These are phyloP conservation scores for Scomberomorus guttatus DNA, from an alignment of 2,797 vertebrate species.

Conservation along the genomic window DNA sequence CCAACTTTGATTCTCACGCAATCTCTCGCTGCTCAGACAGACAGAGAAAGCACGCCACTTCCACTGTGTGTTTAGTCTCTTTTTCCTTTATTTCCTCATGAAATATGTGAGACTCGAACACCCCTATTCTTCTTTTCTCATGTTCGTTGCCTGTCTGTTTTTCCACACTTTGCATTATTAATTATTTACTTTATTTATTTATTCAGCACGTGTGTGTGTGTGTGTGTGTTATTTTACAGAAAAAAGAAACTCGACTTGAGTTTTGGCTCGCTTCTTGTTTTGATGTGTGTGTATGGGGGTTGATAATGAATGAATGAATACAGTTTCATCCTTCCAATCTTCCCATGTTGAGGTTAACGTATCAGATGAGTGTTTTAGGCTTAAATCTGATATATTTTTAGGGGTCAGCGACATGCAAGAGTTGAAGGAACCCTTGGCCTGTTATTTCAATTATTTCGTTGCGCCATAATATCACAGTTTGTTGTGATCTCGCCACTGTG, in stretches of 20 bases:
- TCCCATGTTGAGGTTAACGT: neutral
- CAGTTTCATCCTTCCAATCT: neutral
- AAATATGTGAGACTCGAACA: conserved; percentile 31
- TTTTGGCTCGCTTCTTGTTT: neutral
- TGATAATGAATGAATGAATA: neutral
- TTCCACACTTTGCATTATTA: neutral
- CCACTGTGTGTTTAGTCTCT: conserved; percentile 18
- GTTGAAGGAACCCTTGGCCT: neutral
- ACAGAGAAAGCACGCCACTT: conserved; percentile 59
- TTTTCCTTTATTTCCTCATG: conserved; percentile 40
- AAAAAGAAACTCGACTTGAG: neutral
- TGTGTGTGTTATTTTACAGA: neutral
- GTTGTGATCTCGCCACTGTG: neutral
- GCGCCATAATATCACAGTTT: neutral
- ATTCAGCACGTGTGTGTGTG: neutral
- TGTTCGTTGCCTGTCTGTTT: neutral
- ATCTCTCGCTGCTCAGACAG: conserved; percentile 68
- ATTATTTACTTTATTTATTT: neutral
- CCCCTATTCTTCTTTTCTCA: neutral
- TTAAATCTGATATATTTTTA: neutral
- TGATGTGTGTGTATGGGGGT: neutral
- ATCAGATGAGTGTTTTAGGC: neutral
- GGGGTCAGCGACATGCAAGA: neutral
- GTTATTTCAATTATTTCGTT: conserved; percentile 9
- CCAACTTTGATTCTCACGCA: conserved; percentile 87